These are phyloP conservation scores for Oreochromis mossambicus DNA, from an alignment of 2,797 vertebrate species.

Conservation along the genomic window DNA sequence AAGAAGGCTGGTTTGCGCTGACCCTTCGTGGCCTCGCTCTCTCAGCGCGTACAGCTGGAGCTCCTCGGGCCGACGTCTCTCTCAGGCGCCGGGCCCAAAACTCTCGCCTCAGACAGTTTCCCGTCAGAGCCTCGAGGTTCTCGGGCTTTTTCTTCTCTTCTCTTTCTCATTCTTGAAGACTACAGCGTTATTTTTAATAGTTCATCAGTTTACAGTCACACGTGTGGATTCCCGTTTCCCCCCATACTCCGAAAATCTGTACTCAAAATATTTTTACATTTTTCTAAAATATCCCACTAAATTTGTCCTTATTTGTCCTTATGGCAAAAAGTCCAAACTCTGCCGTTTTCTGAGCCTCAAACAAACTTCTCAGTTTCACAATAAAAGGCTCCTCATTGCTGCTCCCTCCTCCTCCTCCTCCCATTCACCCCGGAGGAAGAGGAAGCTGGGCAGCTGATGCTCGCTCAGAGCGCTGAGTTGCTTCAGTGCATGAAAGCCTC, in stretches of 20 bases:
- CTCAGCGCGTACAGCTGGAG: neutral
- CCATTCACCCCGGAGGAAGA: neutral
- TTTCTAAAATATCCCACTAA: neutral
- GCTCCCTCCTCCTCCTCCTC: neutral
- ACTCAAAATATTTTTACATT: neutral
- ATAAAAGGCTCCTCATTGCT: neutral
- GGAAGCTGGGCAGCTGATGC: neutral
- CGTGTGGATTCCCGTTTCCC: fast-evolving
- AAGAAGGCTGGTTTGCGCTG: neutral
- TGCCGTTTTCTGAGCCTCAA: neutral
- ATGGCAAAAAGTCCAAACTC: fast-evolving
- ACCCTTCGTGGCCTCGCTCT: neutral
- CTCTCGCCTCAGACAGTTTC: neutral
- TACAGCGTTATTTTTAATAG: fast-evolving
- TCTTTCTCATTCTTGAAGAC: neutral
- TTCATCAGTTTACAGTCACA: neutral
- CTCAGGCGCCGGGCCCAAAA: neutral
- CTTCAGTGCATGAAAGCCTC: neutral
- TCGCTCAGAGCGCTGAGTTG: neutral
- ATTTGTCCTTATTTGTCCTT: fast-evolving
- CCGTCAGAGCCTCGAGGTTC: neutral
- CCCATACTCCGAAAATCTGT: fast-evolving
- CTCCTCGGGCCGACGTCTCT: neutral
- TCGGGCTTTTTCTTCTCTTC: neutral
- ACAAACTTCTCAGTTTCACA: neutral